These are phyloP conservation scores for Malacoraja senta DNA, from an alignment of 2,797 vertebrate genomes.

Conservation along the genomic window DNA sequence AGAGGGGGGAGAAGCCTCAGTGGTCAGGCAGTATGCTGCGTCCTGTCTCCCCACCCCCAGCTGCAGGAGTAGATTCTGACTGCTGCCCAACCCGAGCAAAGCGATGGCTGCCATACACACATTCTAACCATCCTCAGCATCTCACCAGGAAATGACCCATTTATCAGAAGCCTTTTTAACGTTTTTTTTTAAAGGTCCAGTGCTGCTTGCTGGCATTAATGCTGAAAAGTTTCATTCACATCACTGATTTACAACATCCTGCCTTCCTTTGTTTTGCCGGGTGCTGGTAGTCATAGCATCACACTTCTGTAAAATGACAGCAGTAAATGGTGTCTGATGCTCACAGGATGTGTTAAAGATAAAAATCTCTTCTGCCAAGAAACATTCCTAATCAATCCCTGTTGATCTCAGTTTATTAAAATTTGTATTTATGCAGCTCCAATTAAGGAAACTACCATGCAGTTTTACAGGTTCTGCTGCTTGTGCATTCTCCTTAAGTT, in stretches of 20 bases:
- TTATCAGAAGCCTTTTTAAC: background rate
- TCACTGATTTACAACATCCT: constrained; percentile 31
- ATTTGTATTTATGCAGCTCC: constrained; percentile 15
- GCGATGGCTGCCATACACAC: background rate
- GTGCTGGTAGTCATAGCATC: background rate
- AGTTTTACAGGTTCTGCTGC: background rate
- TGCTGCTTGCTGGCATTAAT: background rate
- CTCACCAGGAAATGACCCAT: background rate
- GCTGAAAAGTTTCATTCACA: constrained; percentile 28
- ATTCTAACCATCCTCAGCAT: background rate
- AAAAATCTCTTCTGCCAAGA: background rate
- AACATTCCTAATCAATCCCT: constrained; percentile 9
- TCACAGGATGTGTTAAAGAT: background rate
- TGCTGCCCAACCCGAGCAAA: background rate
- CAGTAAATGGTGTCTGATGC: constrained; percentile 29
- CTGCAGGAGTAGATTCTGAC: background rate
- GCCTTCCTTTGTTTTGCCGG: background rate
- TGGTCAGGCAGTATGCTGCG: background rate
- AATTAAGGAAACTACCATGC: constrained; percentile 22
- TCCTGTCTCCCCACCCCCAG: background rate
- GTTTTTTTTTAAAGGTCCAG: background rate
- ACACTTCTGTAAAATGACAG: constrained; percentile 6
- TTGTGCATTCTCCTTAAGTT: background rate
- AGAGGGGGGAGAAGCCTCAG: background rate
- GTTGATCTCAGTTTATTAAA: constrained; percentile 14